Evolutionary conservation across 2,888 invertebrate species (phyloP), one percentile per base, ranked within the genome.

Genomic region (Andrena trimmerana): DNA sequence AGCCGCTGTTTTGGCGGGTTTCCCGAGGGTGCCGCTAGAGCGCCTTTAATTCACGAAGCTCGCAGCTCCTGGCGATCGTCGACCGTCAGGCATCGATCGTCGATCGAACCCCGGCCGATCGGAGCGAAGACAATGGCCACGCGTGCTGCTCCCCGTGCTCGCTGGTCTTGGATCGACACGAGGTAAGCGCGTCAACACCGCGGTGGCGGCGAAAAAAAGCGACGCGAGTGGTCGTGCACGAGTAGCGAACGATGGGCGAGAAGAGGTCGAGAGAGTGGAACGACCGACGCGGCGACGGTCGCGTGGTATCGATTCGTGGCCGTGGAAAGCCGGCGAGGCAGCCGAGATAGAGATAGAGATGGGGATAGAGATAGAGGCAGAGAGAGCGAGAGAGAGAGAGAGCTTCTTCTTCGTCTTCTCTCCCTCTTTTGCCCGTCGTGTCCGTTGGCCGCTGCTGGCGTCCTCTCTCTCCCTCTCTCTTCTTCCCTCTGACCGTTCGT

Each of bases 241-340:
- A 72, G 62, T n/a, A 36, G 77, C 65, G 71, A 81, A 52, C 60
- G 81, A 67, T 48, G 69, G 81, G 63, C 54, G 71, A 77, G 80
- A 80, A 74, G 83, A 85, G 83, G 80, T 79, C 73, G 83, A 83
- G 83, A 82, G 85, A 86, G 86, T 84, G 78, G 88, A 77, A 84
- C 85, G 84, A 87, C 78, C 85, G 81, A 83, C 83, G 81, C 82
- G 77, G 70, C 90, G 89, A 89, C 86, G 84, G 91, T 91, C 91
- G 92, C 92, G 91, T 92, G 92, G 88, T 92, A 92, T 92, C 92
- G 92, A 92, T 92, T 92, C 91, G 89, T 86, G 89, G 90, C 91
- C 88, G 88, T 90, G 90, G 90, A 91, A 90, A 91, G 90, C 90
- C 90, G 90, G 89, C 83, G 83, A 87, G 83, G 82, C 80, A 85